Evolutionary conservation across 2,888 invertebrate genomes (phyloP).

Genomic region (Aphodius sticticus): DNA sequence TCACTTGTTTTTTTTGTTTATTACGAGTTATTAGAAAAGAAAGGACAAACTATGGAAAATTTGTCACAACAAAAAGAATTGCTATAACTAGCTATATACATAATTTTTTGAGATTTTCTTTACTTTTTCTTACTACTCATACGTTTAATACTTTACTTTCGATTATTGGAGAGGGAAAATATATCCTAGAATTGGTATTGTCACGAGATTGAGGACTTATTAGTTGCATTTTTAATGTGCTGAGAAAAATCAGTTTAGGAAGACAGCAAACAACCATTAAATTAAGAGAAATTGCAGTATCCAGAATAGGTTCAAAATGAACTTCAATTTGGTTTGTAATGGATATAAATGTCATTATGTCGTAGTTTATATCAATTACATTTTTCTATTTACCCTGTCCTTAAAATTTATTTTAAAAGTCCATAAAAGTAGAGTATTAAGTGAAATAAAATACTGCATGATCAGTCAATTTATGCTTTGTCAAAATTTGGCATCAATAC

Average conservation of each 20-base stretch:
- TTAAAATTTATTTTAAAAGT: conserved; percentile 12
- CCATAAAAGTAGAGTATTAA: conserved; percentile 11
- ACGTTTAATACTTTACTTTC: conserved; percentile 30
- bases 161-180: conserved; percentile 45
- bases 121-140: not conserved
- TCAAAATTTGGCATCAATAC: not conserved
- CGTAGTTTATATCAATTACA: not conserved
- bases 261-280: conserved; percentile 4
- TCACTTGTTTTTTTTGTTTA: conserved; percentile 5
- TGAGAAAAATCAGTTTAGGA: conserved; percentile 13
- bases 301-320: conserved; percentile 25
- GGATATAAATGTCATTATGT: conserved; percentile 19
- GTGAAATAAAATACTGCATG: conserved; percentile 14
- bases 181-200: conserved; percentile 54
- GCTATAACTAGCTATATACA: not conserved
- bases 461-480: not conserved
- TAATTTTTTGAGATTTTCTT: not conserved
- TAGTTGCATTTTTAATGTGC: conserved; percentile 5
- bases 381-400: conserved; percentile 8
- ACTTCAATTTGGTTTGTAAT: conserved; percentile 7
- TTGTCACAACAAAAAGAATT: conserved; percentile 4
- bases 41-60: conserved; percentile 4
- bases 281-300: conserved; percentile 21
- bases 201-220: conserved; percentile 57
- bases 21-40: conserved; percentile 4